Conservation (phyloP, 2,888 invertebrate species). For the Mylabris sibirica region DNA sequence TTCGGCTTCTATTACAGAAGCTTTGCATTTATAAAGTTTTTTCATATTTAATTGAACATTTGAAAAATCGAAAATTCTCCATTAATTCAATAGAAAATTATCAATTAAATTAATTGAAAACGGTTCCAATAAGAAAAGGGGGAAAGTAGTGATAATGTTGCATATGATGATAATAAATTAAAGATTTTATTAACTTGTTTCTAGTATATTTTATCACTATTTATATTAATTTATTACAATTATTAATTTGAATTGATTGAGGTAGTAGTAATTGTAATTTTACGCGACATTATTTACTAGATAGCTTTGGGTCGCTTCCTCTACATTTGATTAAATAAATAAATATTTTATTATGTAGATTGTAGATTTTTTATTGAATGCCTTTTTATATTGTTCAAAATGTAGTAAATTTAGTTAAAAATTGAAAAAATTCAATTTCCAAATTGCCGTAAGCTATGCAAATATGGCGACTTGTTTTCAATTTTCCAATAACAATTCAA, state of each 20-base stretch:
- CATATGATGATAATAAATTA: neutral
- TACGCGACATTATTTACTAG: constrained; percentile 47
- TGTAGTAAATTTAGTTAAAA: too few species aligned
- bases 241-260: constrained; percentile 49
- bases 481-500: constrained; percentile 3
- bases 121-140: neutral
- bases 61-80: neutral
- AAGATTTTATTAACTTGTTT: too few species aligned
- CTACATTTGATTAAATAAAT: constrained; percentile 44
- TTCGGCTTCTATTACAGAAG: neutral
- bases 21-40: neutral
- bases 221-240: neutral
- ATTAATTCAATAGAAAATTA: neutral
- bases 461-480: constrained; percentile 9
- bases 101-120: neutral
- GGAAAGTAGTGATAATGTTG: neutral
- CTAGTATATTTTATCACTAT: too few species aligned
- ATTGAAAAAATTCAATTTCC: too few species aligned
- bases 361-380: constrained; percentile 29
- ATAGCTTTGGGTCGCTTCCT: constrained; percentile 41
- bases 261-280: constrained; percentile 34
- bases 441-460: neutral
- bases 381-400: neutral
- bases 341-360: constrained; percentile 37
- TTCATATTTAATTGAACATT: neutral